Evolutionary conservation across 1,140 invertebrate genomes (phyloP), one percentile per base, ranked within the genome.

Genomic region (Hypothenemus hampei): DNA sequence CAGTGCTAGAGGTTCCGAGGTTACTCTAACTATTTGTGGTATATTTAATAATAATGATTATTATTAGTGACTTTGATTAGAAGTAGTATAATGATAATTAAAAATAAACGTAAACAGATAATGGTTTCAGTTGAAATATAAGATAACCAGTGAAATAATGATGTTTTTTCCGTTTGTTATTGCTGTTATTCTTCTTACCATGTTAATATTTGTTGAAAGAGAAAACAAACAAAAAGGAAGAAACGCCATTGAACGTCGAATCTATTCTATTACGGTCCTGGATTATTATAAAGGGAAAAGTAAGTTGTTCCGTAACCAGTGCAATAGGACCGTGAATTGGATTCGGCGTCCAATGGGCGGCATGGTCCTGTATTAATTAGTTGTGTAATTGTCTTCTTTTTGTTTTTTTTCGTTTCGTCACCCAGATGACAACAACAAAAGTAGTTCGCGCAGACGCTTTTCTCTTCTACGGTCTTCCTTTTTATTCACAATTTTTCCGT

Each of bases 21-120:
- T n/a, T n/a, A n/a, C n/a, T n/a, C n/a, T n/a, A n/a, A 70, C 67
- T 72, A 70, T 69, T 72, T 72, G 70, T 72, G 70, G 70, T 72
- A 72, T 70, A 72, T n/a, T n/a, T n/a, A n/a, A n/a, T n/a, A n/a
- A n/a, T n/a, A n/a, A n/a, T n/a, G n/a, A n/a, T n/a, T n/a, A n/a
- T n/a, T n/a, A n/a, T n/a, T 72, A 72, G 70, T 70, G 70, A 70
- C 65, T 70, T 69, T 68, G 63, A 69, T 68, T 72, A 72, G 69
- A 67, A 60, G 68, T 70, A 70, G 68, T n/a, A n/a, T n/a, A n/a
- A n/a, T n/a, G n/a, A n/a, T n/a, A n/a, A n/a, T n/a, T n/a, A n/a
- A 69, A 68, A 68, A 69, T 69, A 71, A 66, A 69, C 65, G 66
- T 65, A 68, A 65, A 65, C 64, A 64, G 59, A 68, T 65, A 67